Base-by-base conservation (phyloP, 2,888 invertebrate genomes). In the Neoitamus cyanurus region DNA sequence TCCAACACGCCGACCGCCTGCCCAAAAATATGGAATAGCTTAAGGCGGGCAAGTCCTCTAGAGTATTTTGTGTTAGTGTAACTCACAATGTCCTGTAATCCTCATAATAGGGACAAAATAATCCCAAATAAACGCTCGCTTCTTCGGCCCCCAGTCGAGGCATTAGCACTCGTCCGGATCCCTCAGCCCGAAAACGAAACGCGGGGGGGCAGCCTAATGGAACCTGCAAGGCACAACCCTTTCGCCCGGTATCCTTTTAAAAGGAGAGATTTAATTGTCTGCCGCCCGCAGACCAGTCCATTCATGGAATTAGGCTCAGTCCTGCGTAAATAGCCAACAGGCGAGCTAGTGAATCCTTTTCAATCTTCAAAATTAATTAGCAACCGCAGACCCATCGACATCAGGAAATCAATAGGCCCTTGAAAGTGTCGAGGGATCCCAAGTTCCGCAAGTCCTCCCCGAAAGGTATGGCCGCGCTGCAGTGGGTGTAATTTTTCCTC, bases 291-390 rank as follows among this genome's bases (percentile, higher is more conserved):
- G 68, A 69, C 78, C 28, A 69, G 31, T 58, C 82, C 36, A 68
- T 69, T 69, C 25, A 25, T 25, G 37, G 69, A 69, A 36, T 36
- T 37, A 69, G 36, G 69, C 69, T 13, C 69, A n/a, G 36, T 69
- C 69, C 69, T 69, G 34, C 25, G 82, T 42, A 82, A 82, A 82
- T 82, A 82, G 69, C 82, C 82, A 69, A 69, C 36, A 82, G 82
- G 82, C 82, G 68, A 69, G 28, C 37, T 48, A 28, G n/a, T n/a
- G 69, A 82, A 82, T 69, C 82, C 82, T 37, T 69, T 69, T 69
- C 82, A 82, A 82, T 82, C 69, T 82, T 69, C 69, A 82, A 82
- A 80, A 82, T 82, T 82, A 69, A 82, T 82, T 82, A 82, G 82
- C 69, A 68, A 30, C 82, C 82, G 36, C 82, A 78, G 69, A 11